These are phyloP conservation scores for Oxyura jamaicensis DNA, from an alignment of 2,113 vertebrate species.

Conservation along the genomic window DNA sequence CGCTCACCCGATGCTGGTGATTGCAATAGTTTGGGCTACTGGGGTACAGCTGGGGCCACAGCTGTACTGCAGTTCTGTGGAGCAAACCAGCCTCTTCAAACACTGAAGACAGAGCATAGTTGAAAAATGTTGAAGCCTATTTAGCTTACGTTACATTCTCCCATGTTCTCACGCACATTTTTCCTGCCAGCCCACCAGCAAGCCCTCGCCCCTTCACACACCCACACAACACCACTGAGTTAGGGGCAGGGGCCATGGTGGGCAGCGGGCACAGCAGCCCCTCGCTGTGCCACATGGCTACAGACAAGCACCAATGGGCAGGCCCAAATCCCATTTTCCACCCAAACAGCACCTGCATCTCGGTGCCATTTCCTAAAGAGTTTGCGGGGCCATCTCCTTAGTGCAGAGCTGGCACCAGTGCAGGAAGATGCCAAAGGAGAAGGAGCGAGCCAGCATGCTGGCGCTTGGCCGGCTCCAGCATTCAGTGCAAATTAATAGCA, in stretches of 20 bases:
- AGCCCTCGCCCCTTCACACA: not conserved
- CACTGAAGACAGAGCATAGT: not conserved
- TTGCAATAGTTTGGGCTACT: not conserved
- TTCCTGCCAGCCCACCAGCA: not conserved
- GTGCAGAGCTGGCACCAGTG: not conserved
- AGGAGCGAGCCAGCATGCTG: too few species aligned
- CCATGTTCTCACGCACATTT: not conserved
- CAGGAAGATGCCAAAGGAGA: not conserved
- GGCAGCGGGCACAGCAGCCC: not conserved
- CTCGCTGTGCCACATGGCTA: not conserved
- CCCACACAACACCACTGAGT: too few species aligned
- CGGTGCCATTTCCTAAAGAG: not conserved
- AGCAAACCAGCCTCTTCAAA: not conserved
- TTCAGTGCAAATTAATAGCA: not conserved
- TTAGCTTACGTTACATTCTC: not conserved
- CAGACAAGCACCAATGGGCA: not conserved
- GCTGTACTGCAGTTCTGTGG: not conserved
- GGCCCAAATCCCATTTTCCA: not conserved
- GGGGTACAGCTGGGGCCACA: not conserved
- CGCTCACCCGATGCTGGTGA: too few species aligned
- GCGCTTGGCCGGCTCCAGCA: not conserved
- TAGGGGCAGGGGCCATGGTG: not conserved
- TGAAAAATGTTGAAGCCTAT: not conserved
- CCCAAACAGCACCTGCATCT: accelerated
- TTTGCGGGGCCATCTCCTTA: not conserved